Evolutionary conservation across 2,113 vertebrate genomes (phyloP).

Genomic region (Esox niger): DNA sequence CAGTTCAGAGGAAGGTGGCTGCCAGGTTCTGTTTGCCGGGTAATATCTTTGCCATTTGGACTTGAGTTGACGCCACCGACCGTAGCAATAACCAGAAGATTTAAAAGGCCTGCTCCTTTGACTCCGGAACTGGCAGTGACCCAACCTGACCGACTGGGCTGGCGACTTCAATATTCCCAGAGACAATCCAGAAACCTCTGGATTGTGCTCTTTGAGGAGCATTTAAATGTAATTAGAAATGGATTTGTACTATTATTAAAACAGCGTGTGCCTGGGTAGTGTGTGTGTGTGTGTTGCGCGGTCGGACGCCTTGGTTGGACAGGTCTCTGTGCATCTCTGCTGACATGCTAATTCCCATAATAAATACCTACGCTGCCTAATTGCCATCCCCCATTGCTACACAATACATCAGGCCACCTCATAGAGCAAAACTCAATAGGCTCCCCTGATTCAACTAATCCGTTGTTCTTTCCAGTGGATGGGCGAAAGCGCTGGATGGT

Average conservation of each 20-base stretch:
- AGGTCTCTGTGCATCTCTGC: background rate
- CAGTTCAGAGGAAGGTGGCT: no score
- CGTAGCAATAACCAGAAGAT: background rate
- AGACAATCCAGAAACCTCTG: no score
- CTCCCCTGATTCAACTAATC: background rate
- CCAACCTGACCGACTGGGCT: background rate
- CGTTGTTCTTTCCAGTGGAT: background rate
- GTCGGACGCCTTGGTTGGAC: background rate
- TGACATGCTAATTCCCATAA: background rate
- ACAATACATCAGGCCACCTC: background rate
- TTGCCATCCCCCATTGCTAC: background rate
- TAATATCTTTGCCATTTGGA: no score
- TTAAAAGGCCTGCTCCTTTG: background rate
- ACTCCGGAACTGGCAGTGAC: background rate
- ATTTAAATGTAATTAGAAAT: no score
- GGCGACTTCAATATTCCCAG: no score
- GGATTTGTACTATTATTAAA: no score
- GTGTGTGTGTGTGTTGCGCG: conserved; percentile 3
- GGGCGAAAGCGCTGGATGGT: background rate
- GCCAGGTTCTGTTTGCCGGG: no score
- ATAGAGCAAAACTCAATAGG: conserved; percentile 1
- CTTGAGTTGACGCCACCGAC: background rate
- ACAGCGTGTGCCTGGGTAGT: background rate
- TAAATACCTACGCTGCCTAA: background rate
- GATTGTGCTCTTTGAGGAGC: no score